Evolutionary conservation across 2,113 vertebrate species (phyloP), one percentile per base, ranked within the genome.

Genomic region (Mesoclemmys tuberculata): DNA sequence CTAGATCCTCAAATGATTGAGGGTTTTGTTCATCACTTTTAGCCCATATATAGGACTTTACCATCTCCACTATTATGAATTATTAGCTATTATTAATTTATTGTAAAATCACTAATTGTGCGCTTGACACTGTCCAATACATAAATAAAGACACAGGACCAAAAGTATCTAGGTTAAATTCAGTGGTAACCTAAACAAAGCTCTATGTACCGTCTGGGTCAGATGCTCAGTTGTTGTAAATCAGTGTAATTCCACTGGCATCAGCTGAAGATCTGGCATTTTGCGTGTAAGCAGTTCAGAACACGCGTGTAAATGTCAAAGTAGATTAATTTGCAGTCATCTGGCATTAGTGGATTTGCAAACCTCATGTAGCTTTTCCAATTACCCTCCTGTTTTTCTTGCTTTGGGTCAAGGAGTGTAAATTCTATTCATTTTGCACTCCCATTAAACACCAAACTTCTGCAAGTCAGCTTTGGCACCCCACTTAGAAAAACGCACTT

Each of bases 391-490:
- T 44, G 18, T 12, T 5, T 54, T 55, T 31, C 18, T 91, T 80
- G 0, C 0, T 22, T 94, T 11, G 13, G 52, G 27, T 11, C 6
- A 19, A 58, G 58, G 56, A 84, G 56, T 77, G 4, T 8, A 82
- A 75, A 18, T 55, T 68, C 77, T 44, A 87, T 55, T 92, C 89
- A 90, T 61, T 54, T 56, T 90, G 41, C 56, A 95, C 55, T 96
- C 77, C 87, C 90, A 93, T 89, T 90, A 96, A 93, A 93, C 90
- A 64, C 82, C 90, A 95, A 87, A 51, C 79, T 90, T 68, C 61
- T 91, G 77, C 80, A 92, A 92, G 90, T 87, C 61, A 96, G 93
- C 52, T 97, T 90, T 96, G 95, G 84, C 46, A 46, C 46, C 46
- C 46, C 87, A 94, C 88, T 87, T 90, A 95, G 82, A 91, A 90